These are phyloP conservation scores for Neogale vison DNA, from an alignment of 2,113 vertebrate genomes.

Conservation along the genomic window DNA sequence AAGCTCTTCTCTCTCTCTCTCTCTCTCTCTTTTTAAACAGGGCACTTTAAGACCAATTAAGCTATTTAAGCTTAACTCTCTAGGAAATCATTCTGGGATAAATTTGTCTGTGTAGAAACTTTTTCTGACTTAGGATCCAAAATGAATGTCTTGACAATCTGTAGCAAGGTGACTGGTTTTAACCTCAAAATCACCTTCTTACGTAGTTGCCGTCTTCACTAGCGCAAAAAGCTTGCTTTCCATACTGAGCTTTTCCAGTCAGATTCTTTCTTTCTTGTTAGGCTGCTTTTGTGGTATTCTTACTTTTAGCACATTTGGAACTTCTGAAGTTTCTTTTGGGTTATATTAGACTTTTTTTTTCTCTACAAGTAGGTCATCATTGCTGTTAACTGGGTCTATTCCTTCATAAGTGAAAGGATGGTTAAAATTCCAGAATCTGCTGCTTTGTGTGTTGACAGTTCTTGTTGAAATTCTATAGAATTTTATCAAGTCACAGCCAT, in stretches of 20 bases:
- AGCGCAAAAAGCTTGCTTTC: conserved; percentile 74
- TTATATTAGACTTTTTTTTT: conserved; percentile 78
- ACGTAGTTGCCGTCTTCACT: conserved; percentile 80
- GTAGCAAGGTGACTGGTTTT: conserved; percentile 77
- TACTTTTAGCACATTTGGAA: conserved; percentile 87
- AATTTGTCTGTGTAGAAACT: conserved; percentile 75
- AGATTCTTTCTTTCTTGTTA: conserved; percentile 82
- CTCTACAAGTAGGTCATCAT: conserved; percentile 83
- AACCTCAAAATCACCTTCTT: conserved; percentile 81
- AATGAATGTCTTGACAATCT: conserved; percentile 74
- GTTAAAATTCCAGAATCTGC: conserved; percentile 79
- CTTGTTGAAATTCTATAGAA: conserved; percentile 71
- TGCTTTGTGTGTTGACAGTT: conserved; percentile 82
- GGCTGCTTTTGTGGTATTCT: conserved; percentile 84
- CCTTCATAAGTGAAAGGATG: conserved; percentile 84
- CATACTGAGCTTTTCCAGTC: conserved; percentile 81
- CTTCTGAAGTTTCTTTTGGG: conserved; percentile 85
- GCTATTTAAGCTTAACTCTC: conserved; percentile 62
- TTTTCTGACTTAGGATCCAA: conserved; percentile 75
- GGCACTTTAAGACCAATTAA: neutral
- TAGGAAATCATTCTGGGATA: conserved; percentile 61
- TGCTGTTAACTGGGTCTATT: conserved; percentile 85
- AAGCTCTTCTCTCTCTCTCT: neutral
- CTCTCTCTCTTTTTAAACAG: neutral
- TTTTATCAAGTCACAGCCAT: conserved; percentile 61